phyloP scores from a whole-genome alignment of 2,888 invertebrate species.

The Cosmorhoe ocellata region DNA sequence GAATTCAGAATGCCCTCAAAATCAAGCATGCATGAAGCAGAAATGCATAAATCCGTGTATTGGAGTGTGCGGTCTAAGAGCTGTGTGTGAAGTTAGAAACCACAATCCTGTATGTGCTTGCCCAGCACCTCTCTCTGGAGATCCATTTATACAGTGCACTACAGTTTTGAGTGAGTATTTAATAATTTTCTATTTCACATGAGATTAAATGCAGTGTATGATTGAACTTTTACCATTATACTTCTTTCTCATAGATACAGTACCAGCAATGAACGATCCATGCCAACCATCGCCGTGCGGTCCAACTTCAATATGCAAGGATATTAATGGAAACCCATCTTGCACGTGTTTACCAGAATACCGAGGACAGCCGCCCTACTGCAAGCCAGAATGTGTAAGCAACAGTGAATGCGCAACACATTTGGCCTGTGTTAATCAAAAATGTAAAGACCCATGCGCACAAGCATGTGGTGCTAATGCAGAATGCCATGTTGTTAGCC shows the following conservation, averaged over 20 bases:
- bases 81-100: conserved; percentile 85
- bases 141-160: conserved; percentile 84
- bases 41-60: conserved; percentile 89
- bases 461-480: conserved; percentile 88
- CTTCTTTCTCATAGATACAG: conserved; percentile 44
- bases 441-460: conserved; percentile 88
- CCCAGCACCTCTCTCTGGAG: conserved; percentile 84
- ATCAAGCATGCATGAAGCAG: conserved; percentile 87
- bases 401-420: conserved; percentile 88
- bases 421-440: conserved; percentile 87
- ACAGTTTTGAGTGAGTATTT: conserved; percentile 57
- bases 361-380: conserved; percentile 88
- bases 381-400: conserved; percentile 90
- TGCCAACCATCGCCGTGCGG: conserved; percentile 92
- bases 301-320: conserved; percentile 88
- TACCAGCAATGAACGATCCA: conserved; percentile 77
- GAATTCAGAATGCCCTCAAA: conserved; percentile 86
- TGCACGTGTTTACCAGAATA: conserved; percentile 88
- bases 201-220: no score
- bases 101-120: conserved; percentile 90
- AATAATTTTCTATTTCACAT: not conserved
- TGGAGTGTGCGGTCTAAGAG: conserved; percentile 85
- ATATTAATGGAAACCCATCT: conserved; percentile 86
- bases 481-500: conserved; percentile 88
- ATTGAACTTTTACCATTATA: not conserved